phyloP scores from a whole-genome alignment of 2,888 invertebrate species.

The Leptogaster cylindrica region DNA sequence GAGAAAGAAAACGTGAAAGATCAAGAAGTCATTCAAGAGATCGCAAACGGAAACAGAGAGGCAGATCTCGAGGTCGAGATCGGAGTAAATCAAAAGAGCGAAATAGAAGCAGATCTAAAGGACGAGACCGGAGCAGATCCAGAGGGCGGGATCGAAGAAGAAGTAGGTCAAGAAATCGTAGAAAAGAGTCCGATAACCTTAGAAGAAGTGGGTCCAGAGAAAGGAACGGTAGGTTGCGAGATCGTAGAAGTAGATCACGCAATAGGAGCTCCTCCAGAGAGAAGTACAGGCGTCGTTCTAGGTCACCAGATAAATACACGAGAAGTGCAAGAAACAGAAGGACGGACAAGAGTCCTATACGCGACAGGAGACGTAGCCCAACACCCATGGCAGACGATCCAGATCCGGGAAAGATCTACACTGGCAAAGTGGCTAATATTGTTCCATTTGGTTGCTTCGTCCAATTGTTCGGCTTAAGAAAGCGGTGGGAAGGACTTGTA shows the following conservation, averaged over 20 bases:
- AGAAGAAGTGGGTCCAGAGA: constrained; percentile 53
- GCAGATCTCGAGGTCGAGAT: constrained; percentile 52
- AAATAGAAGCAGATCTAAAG: constrained; percentile 50
- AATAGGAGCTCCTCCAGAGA: constrained; percentile 55
- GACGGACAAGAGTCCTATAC: constrained; percentile 11
- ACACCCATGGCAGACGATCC: constrained; percentile 72
- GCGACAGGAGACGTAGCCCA: constrained; percentile 55
- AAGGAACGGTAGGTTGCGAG: constrained; percentile 49
- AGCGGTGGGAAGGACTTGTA: constrained; percentile 93
- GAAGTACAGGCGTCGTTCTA: constrained; percentile 43
- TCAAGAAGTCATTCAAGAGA: constrained; percentile 42
- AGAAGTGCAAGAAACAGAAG: constrained; percentile 40
- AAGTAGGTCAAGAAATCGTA: constrained; percentile 44
- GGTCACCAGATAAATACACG: constrained; percentile 50
- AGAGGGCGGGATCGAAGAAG: constrained; percentile 50
- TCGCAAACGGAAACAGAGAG: constrained; percentile 44
- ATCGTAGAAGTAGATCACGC: constrained; percentile 7
- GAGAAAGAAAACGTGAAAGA: constrained; percentile 40
- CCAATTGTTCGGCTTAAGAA: constrained; percentile 87
- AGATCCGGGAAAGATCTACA: constrained; percentile 84
- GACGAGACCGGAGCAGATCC: constrained; percentile 51
- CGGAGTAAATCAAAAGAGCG: constrained; percentile 49
- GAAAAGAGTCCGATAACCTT: constrained; percentile 48
- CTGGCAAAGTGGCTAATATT: constrained; percentile 92
- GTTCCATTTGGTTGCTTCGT: constrained; percentile 99